A percentile compares a stretch with the other conserved stretches of the same genome.
These are phyloP conservation scores for Dolomedes plantarius DNA, from an alignment of 2,888 invertebrate species.

Conservation along the genomic window DNA sequence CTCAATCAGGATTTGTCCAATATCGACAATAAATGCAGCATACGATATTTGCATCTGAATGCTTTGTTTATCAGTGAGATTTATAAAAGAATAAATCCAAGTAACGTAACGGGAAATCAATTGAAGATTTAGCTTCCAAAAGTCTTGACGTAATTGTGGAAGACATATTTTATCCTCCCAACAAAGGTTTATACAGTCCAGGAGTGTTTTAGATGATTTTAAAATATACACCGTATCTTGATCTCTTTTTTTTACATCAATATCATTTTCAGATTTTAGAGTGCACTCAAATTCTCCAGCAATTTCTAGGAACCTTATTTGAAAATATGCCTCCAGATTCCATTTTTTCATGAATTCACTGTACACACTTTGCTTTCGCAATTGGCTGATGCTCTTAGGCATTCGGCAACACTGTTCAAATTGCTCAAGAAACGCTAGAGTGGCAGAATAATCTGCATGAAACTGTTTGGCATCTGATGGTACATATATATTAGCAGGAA, in stretches of 20 bases:
- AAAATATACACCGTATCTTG: background rate
- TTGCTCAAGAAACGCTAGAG: background rate
- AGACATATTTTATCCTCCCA: background rate
- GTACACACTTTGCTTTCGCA: conserved; percentile 84
- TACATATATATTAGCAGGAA: too few species aligned
- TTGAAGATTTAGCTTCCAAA: conserved; percentile 83
- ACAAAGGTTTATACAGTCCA: background rate
- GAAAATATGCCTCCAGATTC: conserved; percentile 96
- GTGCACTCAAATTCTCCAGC: conserved; percentile 82
- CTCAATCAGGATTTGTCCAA: background rate
- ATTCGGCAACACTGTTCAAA: background rate
- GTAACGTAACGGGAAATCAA: conserved; percentile 86
- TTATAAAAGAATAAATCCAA: conserved; percentile 80
- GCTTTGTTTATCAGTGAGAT: background rate
- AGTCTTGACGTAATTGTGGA: background rate
- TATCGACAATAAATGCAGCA: background rate
- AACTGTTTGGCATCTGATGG: background rate
- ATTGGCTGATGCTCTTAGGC: conserved; percentile 77
- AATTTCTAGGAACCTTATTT: conserved; percentile 94
- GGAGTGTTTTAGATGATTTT: background rate
- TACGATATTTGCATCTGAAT: background rate
- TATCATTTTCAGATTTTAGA: conserved; percentile 73
- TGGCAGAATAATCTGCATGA: background rate
- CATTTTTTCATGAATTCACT: conserved; percentile 89
- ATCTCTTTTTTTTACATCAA: background rate